Evolutionary conservation across 2,113 vertebrate genomes (phyloP), one percentile per base, ranked within the genome.

Genomic region (Amia ocellicauda): DNA sequence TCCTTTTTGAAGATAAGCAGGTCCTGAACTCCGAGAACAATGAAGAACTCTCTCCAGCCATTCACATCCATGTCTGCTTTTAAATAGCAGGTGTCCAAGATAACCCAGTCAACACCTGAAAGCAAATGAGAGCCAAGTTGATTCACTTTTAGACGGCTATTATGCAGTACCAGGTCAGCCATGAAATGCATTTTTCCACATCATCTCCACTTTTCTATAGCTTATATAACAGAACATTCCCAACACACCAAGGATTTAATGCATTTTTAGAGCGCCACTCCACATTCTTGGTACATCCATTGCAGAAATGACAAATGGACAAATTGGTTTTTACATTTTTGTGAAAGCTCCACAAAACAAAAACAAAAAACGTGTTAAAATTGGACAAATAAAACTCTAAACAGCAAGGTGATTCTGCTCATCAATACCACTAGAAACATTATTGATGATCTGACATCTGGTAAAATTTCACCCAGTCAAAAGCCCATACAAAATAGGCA

Each of bases 1-100:
- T 88, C 74, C 75, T 87, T 91, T 66, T 74, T 80, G 58, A 91
- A 83, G 72, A 90, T 84, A 53, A 90, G 80, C 4, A 83, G 76
- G 17, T 90, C 88, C 52, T 74, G 71, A 63, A 90, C 88, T 14
- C 89, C 89, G 29, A 91, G 78, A 3, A 58, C 63, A 57, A 31
- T 71, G 70, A 91, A 81, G 47, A 90, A 75, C 41, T 83, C 80
- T 19, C 80, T 83, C 89, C 89, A 90, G 36, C 86, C 86, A 10
- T 56, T 69, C 2, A 79, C 45, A 42, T 91, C 87, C 0, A 41
- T 13, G 19, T 89, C 83, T 3, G 77, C 79, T 69, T 70, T 19
- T 62, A 88, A 73, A 16, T 91, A 91, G 56, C 83, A 80, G 8
- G 79, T 64, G 60, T 85, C 80, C 69, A 90, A 69, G 75, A 90